These are phyloP conservation scores for Lottia scabra DNA, from an alignment of 2,888 invertebrate species.

Conservation along the genomic window DNA sequence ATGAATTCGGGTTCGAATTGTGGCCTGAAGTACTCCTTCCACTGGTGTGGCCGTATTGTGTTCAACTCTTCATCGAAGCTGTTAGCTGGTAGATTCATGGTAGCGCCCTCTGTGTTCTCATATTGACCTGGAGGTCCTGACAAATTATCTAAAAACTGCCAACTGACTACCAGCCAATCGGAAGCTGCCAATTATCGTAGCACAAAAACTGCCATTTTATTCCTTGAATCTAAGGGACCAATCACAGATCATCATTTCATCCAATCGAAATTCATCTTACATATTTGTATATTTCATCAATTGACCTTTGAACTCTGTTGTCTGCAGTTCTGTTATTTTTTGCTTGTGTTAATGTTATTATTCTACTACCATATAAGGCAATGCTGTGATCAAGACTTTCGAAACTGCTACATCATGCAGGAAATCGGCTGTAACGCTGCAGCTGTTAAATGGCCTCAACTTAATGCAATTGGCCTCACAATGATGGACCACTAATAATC, in stretches of 20 bases:
- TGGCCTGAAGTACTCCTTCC: not conserved
- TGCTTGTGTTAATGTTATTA: not conserved
- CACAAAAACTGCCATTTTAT: not conserved
- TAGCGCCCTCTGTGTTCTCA: not conserved
- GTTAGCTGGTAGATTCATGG: not conserved
- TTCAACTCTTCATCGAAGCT: not conserved
- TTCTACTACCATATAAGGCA: constrained; percentile 3
- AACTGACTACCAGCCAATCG: not conserved
- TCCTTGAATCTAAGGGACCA: not conserved
- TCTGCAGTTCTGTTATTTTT: not conserved
- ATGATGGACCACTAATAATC: not conserved
- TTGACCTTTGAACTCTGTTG: not conserved
- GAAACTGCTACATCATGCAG: not conserved
- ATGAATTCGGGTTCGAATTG: not conserved
- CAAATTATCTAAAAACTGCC: not conserved
- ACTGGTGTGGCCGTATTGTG: not conserved
- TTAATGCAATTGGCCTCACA: not conserved
- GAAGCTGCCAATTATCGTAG: constrained; percentile 4
- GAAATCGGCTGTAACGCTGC: not conserved
- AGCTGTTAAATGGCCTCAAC: not conserved
- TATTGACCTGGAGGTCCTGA: not conserved
- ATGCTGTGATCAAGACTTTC: not conserved
- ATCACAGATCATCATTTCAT: not conserved
- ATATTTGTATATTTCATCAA: not conserved
- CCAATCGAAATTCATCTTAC: not conserved